Base-by-base conservation (phyloP, 2,113 vertebrate species). In the Thalassoma bifasciatum region DNA sequence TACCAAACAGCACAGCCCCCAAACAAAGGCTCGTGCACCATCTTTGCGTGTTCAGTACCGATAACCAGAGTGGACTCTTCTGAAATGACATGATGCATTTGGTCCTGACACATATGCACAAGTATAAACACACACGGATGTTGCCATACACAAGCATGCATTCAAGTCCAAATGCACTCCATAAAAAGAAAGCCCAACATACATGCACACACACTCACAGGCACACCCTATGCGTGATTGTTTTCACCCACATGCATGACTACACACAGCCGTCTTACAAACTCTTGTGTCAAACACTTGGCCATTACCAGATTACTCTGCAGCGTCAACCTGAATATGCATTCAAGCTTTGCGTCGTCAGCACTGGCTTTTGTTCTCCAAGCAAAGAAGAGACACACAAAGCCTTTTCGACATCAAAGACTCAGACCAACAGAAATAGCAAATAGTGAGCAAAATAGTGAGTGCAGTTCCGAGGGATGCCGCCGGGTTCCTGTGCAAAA, bases 21-120 rank as follows among this genome's bases (percentile, higher is more conserved):
- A 92, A 91, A 94, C 92, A 93, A 94, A 93, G 91, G 85, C 89
- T 88, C 68, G 63, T 37, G 79, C 82, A 79, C 83, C 62, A 83
- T 79, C 13, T 77, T 79, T 47, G 86, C 46, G 59, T 95, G 92
- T 91, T 92, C 84, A 79, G 75, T 67, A 72, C 84, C 58, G 92
- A 94, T 94, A 95, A 95, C 91, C 88, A 61, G 64, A 52, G 61
- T 74, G 82, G 81, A 84, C 79, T 92, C 86, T 85, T 92, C 85
- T 87, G 89, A 93, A 94, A 94, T 87, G 90, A 76, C 85, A 86
- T 77, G 82, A 61, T 23, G 34, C 74, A 69, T n/a, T 71, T 73
- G 83, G 85, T 75, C 81, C 80, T 82, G 86, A 90, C 82, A 86
- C 79, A 84, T 78, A 67, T 59, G 75, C 69, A 82, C 69, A 53